These are phyloP conservation scores for Hyposmocoma kahamanoa DNA, from an alignment of 1,140 invertebrate species.

Conservation along the genomic window DNA sequence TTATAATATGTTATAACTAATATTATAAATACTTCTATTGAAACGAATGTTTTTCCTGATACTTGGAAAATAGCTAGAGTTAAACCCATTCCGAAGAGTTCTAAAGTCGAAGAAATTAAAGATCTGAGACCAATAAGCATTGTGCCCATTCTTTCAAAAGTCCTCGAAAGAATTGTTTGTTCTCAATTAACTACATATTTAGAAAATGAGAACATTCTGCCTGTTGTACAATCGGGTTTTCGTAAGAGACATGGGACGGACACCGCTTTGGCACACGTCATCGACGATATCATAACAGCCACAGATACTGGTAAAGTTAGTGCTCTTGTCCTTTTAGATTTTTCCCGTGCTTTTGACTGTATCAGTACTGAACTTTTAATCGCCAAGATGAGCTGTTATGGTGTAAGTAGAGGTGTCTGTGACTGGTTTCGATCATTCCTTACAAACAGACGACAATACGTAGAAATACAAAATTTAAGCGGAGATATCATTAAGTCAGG, in stretches of 20 bases:
- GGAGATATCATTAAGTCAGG: not conserved
- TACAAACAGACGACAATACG: conserved; percentile 6
- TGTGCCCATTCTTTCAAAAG: conserved; percentile 18
- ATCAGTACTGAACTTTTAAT: conserved; percentile 7
- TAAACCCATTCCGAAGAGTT: conserved; percentile 14
- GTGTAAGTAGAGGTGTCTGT: not conserved
- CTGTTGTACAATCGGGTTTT: not conserved
- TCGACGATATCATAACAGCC: conserved; percentile 11
- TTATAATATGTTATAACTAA: not conserved
- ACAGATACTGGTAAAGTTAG: not conserved
- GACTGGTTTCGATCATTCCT: conserved; percentile 11
- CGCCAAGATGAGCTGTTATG: conserved; percentile 5
- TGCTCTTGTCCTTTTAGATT: conserved; percentile 16
- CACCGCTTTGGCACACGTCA: conserved; percentile 14
- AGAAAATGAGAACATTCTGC: conserved; percentile 10
- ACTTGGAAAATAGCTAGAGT: conserved; percentile 18
- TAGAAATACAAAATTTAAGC: not conserved
- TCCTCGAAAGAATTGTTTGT: conserved; percentile 15
- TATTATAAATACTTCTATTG: conserved; percentile 5
- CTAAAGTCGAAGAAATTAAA: conserved; percentile 8
- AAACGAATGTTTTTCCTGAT: not conserved
- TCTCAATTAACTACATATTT: conserved; percentile 11
- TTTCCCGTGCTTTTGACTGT: conserved; percentile 27
- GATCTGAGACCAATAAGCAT: conserved; percentile 20
- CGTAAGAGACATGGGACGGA: conserved; percentile 6